Conservation (phyloP, 2,113 vertebrate genomes). For the Falcunculus frontatus region DNA sequence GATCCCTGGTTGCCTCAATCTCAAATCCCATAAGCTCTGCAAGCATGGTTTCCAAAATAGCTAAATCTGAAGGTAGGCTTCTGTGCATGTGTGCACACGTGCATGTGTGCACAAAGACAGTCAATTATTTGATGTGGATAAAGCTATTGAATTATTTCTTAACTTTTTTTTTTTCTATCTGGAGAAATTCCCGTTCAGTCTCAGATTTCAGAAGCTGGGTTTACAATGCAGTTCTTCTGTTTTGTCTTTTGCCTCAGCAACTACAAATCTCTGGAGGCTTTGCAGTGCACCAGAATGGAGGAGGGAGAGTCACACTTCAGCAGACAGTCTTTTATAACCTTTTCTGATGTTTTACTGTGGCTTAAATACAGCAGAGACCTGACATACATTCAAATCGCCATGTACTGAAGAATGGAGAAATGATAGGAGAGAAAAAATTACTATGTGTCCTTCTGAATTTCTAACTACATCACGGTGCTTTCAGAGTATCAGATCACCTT, state of each 20-base stretch:
- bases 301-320: not conserved
- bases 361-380: not conserved
- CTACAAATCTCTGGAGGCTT: not conserved
- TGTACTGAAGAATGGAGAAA: not conserved
- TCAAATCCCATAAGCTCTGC: not conserved
- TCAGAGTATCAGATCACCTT: not conserved
- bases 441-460: not conserved
- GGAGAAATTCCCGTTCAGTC: not conserved
- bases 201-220: not conserved
- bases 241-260: not conserved
- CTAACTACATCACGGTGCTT: not conserved
- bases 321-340: not conserved
- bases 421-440: not conserved
- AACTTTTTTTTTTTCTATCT: not conserved
- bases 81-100: accelerated
- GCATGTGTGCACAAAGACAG: accelerated
- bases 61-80: not conserved
- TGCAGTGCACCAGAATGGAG: not conserved
- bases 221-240: not conserved
- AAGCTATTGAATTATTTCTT: not conserved
- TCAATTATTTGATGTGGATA: not conserved
- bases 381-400: not conserved
- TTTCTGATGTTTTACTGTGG: not conserved
- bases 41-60: not conserved
- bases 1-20: not conserved